Evolutionary conservation across 2,888 invertebrate species (phyloP).

Genomic region (Hirtodrosophila alboralis): DNA sequence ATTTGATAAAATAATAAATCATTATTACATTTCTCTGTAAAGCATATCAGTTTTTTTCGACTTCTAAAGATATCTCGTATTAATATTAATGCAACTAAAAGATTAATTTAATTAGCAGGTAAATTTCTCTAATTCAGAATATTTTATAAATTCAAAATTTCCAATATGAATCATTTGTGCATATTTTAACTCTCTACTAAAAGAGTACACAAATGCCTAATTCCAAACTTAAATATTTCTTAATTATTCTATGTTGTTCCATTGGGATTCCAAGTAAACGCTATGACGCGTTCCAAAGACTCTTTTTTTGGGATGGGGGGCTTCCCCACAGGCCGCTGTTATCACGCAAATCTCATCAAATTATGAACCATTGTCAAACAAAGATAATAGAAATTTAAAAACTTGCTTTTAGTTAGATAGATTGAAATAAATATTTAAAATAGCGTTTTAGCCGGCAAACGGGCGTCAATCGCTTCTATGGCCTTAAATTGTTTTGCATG

Average conservation of each 20-base stretch:
- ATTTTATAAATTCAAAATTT: too few species aligned
- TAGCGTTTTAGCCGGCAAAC: slow-evolving; percentile 16
- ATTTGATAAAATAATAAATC: too few species aligned
- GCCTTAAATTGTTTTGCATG: slow-evolving; percentile 66
- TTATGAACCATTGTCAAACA: slow-evolving; percentile 31
- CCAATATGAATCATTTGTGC: too few species aligned
- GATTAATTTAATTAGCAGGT: too few species aligned
- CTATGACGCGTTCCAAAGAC: slow-evolving; percentile 26
- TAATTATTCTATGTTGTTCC: neutral
- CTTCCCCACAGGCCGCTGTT: slow-evolving; percentile 35
- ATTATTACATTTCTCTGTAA: too few species aligned
- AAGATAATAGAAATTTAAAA: slow-evolving; percentile 3
- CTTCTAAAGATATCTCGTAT: too few species aligned
- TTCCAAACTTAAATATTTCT: neutral
- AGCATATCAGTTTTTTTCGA: too few species aligned
- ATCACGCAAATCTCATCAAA: slow-evolving; percentile 16
- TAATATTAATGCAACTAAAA: too few species aligned
- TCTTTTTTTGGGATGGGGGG: slow-evolving; percentile 20
- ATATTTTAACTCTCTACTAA: too few species aligned
- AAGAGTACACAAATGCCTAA: slow-evolving; percentile 7
- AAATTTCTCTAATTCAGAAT: too few species aligned
- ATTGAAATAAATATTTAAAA: slow-evolving; percentile 23
- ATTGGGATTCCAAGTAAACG: slow-evolving; percentile 6
- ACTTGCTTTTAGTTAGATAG: slow-evolving; percentile 16
- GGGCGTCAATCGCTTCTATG: slow-evolving; percentile 40